Conservation (phyloP, 2,113 vertebrate genomes). For the Centropus unirufus region DNA sequence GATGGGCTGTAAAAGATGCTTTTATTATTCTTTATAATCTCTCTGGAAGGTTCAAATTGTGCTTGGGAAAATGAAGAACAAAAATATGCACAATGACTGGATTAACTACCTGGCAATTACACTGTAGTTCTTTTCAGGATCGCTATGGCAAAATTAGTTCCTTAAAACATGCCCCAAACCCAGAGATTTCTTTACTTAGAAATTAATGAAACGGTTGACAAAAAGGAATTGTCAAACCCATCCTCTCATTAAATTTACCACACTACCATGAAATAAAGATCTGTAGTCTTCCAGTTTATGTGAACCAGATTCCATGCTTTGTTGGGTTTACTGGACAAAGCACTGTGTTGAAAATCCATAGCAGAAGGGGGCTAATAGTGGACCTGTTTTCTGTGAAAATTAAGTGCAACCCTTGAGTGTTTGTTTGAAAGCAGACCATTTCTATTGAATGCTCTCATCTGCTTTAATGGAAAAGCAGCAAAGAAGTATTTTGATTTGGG, state of each 20-base stretch:
- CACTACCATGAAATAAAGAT: neutral
- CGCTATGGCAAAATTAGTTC: constrained; percentile 6
- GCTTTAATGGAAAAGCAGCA: neutral
- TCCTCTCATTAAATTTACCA: neutral
- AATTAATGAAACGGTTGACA: neutral
- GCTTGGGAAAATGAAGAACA: constrained; percentile 4
- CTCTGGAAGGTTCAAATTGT: neutral
- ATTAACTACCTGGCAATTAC: constrained; percentile 25
- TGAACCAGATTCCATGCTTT: neutral
- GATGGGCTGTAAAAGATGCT: neutral
- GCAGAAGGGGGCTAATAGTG: rapidly evolving
- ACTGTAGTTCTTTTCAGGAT: neutral
- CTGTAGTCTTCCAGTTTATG: neutral
- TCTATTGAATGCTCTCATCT: rapidly evolving
- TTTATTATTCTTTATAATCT: neutral
- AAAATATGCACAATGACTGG: constrained; percentile 9
- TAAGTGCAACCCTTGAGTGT: rapidly evolving
- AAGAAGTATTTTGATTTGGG: neutral
- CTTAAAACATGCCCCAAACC: constrained; percentile 1
- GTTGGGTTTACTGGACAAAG: neutral
- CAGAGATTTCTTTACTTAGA: neutral
- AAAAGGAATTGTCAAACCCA: neutral
- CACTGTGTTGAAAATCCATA: neutral
- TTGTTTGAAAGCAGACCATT: neutral
- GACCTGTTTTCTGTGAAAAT: neutral